phyloP scores from a whole-genome alignment of 2,888 invertebrate genomes.

The Chalcis sispes region DNA sequence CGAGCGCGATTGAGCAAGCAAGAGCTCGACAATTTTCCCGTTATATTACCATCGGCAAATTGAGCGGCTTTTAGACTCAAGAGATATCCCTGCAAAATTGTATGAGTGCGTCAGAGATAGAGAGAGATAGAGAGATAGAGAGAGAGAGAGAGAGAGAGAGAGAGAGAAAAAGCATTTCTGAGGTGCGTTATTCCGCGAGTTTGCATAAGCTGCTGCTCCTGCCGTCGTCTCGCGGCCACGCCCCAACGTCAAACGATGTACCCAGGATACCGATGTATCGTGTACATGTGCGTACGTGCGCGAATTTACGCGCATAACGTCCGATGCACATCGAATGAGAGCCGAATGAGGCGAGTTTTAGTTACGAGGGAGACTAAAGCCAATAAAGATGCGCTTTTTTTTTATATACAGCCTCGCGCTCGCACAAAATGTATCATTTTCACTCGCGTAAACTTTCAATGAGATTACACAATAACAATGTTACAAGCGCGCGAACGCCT shows the following conservation, averaged over 20 bases:
- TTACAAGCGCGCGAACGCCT: too few relatives aligned
- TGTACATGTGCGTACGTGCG: too few relatives aligned
- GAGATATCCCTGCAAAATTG: too few relatives aligned
- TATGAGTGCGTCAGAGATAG: too few relatives aligned
- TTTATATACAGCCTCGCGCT: not conserved
- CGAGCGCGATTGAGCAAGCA: not conserved
- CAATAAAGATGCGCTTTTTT: too few relatives aligned
- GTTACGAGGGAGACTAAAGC: not conserved
- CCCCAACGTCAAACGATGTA: conserved; percentile 10
- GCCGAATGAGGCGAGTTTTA: not conserved
- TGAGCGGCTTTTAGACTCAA: conserved; percentile 9
- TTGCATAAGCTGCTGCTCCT: too few relatives aligned
- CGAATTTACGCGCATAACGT: not conserved
- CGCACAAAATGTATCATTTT: not conserved
- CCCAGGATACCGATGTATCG: conserved; percentile 17
- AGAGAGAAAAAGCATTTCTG: conserved; percentile 22
- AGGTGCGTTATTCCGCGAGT: conserved; percentile 13
- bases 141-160: too few relatives aligned
- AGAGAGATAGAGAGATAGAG: too few relatives aligned
- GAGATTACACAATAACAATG: too few relatives aligned
- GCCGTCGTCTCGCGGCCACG: not conserved
- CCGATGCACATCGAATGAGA: conserved; percentile 1
- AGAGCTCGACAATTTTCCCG: conserved; percentile 38
- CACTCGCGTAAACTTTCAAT: too few relatives aligned
- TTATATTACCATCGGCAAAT: conserved; percentile 53